Evolutionary conservation across 2,888 invertebrate genomes (phyloP).

Genomic region (Euproctis similis): DNA sequence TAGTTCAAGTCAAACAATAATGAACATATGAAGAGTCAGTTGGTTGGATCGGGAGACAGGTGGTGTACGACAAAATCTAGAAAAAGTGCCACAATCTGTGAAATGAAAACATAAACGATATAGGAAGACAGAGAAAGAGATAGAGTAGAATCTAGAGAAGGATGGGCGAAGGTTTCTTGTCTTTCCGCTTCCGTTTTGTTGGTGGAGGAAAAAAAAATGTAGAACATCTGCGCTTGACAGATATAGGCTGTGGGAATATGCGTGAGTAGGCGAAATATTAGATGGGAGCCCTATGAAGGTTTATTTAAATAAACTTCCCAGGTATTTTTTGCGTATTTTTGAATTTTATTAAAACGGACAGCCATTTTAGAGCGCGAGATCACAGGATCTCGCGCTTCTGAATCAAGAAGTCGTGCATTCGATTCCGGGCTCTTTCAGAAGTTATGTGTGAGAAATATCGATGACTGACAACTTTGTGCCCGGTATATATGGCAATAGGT

Average conservation of each 20-base stretch:
- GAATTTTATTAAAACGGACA: neutral
- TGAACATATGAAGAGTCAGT: slow-evolving; percentile 65
- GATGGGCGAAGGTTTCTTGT: slow-evolving; percentile 37
- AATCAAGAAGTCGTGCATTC: too few species aligned
- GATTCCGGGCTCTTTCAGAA: too few species aligned
- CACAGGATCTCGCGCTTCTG: too few species aligned
- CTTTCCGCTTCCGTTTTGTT: slow-evolving; percentile 72
- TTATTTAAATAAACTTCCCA: slow-evolving; percentile 15
- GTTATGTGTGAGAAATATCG: too few species aligned
- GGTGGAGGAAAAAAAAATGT: slow-evolving; percentile 57
- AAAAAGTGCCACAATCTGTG: too few species aligned
- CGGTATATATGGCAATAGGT: too few species aligned
- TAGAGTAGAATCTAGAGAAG: slow-evolving; percentile 33
- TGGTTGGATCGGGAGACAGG: slow-evolving; percentile 62
- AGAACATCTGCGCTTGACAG: slow-evolving; percentile 59
- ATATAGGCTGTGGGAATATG: slow-evolving; percentile 50
- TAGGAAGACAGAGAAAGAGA: slow-evolving; percentile 43
- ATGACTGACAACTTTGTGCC: too few species aligned
- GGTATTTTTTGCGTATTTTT: neutral
- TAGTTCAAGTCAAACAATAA: too few species aligned
- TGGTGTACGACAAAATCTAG: slow-evolving; percentile 48
- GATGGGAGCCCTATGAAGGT: slow-evolving; percentile 14
- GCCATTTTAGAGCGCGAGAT: too few species aligned
- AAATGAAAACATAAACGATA: slow-evolving; percentile 27
- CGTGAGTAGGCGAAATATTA: slow-evolving; percentile 23